These are phyloP conservation scores for Panzeria rudis DNA, from an alignment of 2,888 invertebrate species.

Conservation along the genomic window DNA sequence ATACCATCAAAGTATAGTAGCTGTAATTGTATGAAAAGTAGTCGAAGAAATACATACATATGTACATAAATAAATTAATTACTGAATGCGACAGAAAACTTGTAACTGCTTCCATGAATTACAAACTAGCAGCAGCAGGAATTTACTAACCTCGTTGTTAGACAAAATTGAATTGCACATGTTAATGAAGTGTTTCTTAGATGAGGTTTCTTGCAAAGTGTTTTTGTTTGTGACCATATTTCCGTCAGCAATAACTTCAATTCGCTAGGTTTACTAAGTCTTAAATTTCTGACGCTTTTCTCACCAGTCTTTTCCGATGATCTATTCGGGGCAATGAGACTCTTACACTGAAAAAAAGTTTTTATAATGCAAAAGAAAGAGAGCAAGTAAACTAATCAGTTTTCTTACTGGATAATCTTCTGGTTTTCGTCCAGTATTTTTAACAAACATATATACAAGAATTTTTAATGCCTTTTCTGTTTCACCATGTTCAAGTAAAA, in stretches of 20 bases:
- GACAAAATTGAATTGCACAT: slow-evolving; percentile 92
- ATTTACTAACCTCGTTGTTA: slow-evolving; percentile 87
- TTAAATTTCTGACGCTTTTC: slow-evolving; percentile 88
- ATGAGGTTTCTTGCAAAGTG: slow-evolving; percentile 90
- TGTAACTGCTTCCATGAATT: slow-evolving; percentile 30
- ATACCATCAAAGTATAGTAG: slow-evolving; percentile 95
- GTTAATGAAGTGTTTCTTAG: slow-evolving; percentile 90
- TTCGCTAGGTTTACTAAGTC: slow-evolving; percentile 89
- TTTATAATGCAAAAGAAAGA: not conserved
- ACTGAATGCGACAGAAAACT: not conserved
- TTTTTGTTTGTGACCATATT: slow-evolving; percentile 90
- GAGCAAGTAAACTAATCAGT: not conserved
- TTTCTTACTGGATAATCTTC: slow-evolving; percentile 88
- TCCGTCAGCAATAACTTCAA: slow-evolving; percentile 88
- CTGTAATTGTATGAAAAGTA: slow-evolving; percentile 84
- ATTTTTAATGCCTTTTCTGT: slow-evolving; percentile 89
- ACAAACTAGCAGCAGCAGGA: not conserved
- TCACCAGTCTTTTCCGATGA: slow-evolving; percentile 78
- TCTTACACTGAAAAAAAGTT: slow-evolving; percentile 85
- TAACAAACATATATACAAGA: slow-evolving; percentile 88
- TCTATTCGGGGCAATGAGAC: slow-evolving; percentile 85
- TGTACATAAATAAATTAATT: not conserved
- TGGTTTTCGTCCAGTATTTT: slow-evolving; percentile 89
- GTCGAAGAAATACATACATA: not conserved
- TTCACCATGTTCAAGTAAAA: slow-evolving; percentile 91